These are phyloP conservation scores for Toxostoma redivivum DNA, from an alignment of 2,113 vertebrate genomes.

Conservation along the genomic window DNA sequence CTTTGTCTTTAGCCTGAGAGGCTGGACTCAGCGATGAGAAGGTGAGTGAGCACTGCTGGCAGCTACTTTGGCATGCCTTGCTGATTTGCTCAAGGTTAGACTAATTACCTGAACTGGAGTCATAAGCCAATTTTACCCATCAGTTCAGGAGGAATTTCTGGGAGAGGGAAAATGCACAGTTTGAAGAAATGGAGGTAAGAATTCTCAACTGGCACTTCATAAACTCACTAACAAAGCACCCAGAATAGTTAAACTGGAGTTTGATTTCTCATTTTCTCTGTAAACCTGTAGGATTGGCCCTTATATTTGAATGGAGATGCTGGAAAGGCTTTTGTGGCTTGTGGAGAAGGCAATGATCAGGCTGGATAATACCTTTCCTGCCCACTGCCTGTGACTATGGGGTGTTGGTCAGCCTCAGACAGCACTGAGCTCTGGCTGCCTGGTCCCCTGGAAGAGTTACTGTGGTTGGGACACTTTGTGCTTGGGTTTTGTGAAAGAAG, in stretches of 20 bases:
- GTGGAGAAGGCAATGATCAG: background rate
- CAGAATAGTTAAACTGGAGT: background rate
- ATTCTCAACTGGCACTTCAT: background rate
- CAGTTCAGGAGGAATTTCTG: background rate
- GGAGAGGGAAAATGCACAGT: background rate
- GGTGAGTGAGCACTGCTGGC: background rate
- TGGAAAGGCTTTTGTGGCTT: background rate
- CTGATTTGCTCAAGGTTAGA: background rate
- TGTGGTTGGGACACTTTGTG: rapidly evolving
- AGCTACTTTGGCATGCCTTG: background rate
- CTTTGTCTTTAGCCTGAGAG: background rate
- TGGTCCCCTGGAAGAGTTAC: background rate
- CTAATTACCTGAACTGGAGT: background rate
- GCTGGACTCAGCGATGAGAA: background rate
- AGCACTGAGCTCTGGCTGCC: background rate
- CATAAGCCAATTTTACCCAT: background rate
- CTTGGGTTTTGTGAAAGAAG: background rate
- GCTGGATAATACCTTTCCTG: background rate
- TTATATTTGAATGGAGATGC: background rate
- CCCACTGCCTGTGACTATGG: rapidly evolving
- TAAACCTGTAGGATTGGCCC: background rate
- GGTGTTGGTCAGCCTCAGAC: background rate
- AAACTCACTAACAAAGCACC: background rate
- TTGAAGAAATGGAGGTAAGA: background rate
- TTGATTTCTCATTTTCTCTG: background rate